A percentile compares a stretch with the other conserved stretches of the same genome.
Conservation (phyloP, 2,113 vertebrate genomes). For the Myotis yumanensis region DNA sequence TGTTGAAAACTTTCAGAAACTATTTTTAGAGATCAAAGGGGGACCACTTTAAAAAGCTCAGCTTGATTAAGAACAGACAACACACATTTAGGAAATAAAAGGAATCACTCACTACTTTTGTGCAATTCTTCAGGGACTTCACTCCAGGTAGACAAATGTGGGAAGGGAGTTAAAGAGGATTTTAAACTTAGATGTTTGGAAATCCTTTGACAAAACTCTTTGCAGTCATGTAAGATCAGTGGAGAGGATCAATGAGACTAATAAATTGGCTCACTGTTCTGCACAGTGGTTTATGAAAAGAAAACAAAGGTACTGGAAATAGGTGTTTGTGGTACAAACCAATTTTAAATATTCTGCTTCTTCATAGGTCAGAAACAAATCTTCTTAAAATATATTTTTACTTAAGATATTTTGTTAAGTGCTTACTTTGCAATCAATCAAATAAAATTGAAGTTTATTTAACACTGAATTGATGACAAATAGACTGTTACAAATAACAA, state of each 20-base stretch:
- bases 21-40: constrained; percentile 81
- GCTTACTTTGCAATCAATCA: not conserved
- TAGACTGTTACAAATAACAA: not conserved
- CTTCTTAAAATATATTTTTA: not conserved
- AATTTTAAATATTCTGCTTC: constrained; percentile 44
- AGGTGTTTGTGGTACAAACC: constrained; percentile 4
- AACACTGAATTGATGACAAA: not conserved
- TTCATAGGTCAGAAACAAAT: constrained; percentile 16
- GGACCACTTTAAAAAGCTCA: constrained; percentile 80
- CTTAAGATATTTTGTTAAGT: not conserved
- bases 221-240: constrained; percentile 53
- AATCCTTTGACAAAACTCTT: constrained; percentile 69
- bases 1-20: constrained; percentile 75
- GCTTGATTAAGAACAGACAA: constrained; percentile 79
- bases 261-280: constrained; percentile 62
- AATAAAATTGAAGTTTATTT: not conserved
- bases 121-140: constrained; percentile 72
- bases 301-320: constrained; percentile 69
- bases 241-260: constrained; percentile 59
- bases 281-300: constrained; percentile 61
- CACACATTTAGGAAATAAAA: constrained; percentile 65
- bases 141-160: constrained; percentile 63
- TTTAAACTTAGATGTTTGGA: constrained; percentile 67
- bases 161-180: constrained; percentile 70
- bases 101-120: constrained; percentile 55